Percentiles rank a stretch among this genome's conserved stretches.
Evolutionary conservation across 1,140 invertebrate genomes (phyloP).

Genomic region (Zaprionus camerounensis): DNA sequence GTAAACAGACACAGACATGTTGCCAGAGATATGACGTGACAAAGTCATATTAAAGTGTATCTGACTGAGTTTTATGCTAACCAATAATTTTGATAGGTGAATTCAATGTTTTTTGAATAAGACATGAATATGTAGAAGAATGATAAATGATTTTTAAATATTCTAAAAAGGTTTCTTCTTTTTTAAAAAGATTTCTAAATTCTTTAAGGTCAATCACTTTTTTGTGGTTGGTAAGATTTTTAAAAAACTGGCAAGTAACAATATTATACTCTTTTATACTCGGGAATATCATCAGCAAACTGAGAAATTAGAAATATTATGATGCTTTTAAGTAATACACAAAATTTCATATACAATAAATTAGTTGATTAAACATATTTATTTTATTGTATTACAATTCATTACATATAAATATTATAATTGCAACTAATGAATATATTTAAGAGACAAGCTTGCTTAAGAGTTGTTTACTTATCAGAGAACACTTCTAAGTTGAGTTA

Average conservation of each 20-base stretch:
- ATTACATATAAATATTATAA: too few relatives aligned
- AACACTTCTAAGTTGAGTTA: not conserved
- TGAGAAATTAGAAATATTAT: too few relatives aligned
- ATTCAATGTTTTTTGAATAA: not conserved
- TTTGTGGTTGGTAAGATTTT: fast-evolving
- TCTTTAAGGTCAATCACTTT: not conserved
- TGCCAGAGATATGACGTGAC: not conserved
- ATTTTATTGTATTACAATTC: too few relatives aligned
- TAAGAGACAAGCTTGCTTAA: not conserved
- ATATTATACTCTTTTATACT: too few relatives aligned
- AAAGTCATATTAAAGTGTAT: not conserved
- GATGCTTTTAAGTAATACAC: too few relatives aligned
- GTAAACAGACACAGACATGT: not conserved
- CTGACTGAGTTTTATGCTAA: not conserved
- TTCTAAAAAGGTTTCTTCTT: too few relatives aligned
- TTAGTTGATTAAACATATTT: too few relatives aligned
- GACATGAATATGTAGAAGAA: not conserved
- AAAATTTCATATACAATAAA: too few relatives aligned
- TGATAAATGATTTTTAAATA: not conserved
- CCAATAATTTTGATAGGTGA: not conserved
- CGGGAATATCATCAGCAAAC: too few relatives aligned
- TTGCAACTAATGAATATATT: not conserved
- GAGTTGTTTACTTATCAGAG: not conserved
- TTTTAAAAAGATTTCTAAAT: too few relatives aligned
- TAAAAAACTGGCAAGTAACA: not conserved